These are phyloP conservation scores for Taxidea taxus DNA, from an alignment of 2,113 vertebrate genomes.

Conservation along the genomic window DNA sequence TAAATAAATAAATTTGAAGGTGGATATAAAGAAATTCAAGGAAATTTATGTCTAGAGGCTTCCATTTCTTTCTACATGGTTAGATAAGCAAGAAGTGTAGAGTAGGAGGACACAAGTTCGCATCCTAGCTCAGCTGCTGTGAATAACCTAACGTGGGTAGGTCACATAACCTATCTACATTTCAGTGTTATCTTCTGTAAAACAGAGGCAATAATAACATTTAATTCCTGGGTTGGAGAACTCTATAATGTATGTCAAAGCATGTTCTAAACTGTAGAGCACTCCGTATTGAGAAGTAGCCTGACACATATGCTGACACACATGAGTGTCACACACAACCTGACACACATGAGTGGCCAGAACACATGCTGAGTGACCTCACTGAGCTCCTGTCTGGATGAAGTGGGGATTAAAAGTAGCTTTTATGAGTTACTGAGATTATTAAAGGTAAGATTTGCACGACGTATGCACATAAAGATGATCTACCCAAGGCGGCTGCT, in stretches of 20 bases:
- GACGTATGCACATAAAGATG: background rate
- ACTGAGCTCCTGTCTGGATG: background rate
- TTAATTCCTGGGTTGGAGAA: background rate
- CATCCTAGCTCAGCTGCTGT: background rate
- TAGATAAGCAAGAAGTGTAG: background rate
- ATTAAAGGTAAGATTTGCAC: background rate
- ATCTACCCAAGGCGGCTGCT: background rate
- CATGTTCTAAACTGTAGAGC: background rate
- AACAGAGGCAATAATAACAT: background rate
- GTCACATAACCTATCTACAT: background rate
- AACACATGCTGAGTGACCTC: background rate
- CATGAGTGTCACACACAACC: too few relatives aligned
- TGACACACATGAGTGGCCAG: background rate
- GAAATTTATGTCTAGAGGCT: background rate
- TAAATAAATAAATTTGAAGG: background rate
- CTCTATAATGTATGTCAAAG: background rate
- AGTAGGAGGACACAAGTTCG: background rate
- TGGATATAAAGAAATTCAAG: background rate
- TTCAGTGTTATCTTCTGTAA: background rate
- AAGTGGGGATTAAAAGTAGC: too few relatives aligned
- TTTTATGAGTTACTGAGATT: background rate
- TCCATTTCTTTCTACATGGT: background rate
- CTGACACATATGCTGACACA: accelerated
- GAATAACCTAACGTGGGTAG: background rate
- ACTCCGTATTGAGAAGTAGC: background rate